phyloP scores from a whole-genome alignment of 2,888 invertebrate genomes.

The Dichetophora obliterata region DNA sequence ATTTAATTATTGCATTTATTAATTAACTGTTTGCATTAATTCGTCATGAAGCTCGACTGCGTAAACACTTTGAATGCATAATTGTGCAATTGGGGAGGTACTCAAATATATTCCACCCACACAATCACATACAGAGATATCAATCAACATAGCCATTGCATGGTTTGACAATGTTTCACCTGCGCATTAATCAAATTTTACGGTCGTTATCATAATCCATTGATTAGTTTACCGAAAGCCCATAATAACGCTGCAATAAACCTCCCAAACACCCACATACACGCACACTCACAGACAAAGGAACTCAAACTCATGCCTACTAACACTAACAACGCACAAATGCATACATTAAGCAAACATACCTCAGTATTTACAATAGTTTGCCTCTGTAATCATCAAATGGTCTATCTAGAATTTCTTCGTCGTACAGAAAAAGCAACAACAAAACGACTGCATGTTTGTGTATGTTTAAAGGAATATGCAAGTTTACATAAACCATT shows the following conservation, averaged over 20 bases:
- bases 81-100: constrained; percentile 43
- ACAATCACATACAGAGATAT: neutral
- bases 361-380: neutral
- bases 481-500: too few relatives aligned
- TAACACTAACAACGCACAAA: constrained; percentile 3
- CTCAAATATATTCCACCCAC: constrained; percentile 28
- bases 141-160: neutral
- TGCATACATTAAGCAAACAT: neutral
- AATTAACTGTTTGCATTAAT: constrained; percentile 32
- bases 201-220: constrained; percentile 28
- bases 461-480: too few relatives aligned
- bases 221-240: constrained; percentile 34
- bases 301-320: neutral
- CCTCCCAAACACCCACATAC: neutral
- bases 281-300: neutral
- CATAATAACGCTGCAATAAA: constrained; percentile 13
- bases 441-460: too few relatives aligned
- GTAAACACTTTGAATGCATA: constrained; percentile 42
- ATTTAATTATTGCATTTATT: constrained; percentile 26
- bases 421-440: neutral
- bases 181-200: constrained; percentile 25
- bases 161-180: constrained; percentile 5
- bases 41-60: constrained; percentile 8
- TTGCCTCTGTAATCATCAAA: constrained; percentile 13
- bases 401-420: neutral